A percentile compares a stretch with the other conserved stretches of the same genome.
Conservation (phyloP, 1,140 invertebrate species). For the Eriosoma lanigerum region DNA sequence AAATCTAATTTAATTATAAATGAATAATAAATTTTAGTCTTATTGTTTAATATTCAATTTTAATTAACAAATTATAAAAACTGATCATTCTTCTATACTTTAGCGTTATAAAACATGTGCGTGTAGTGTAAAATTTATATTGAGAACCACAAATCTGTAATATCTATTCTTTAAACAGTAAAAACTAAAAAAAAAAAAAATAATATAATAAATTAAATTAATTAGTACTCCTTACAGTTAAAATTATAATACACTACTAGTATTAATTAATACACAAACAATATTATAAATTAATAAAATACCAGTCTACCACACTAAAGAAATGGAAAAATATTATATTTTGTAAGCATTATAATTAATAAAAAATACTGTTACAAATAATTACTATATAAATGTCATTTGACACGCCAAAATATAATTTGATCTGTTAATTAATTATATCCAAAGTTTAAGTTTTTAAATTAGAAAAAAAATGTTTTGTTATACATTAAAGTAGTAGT, state of each 20-base stretch:
- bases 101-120: constrained; percentile 20
- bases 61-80: constrained; percentile 49
- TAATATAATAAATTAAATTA: constrained; percentile 7
- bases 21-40: constrained; percentile 22
- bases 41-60: constrained; percentile 23
- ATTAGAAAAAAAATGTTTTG: neutral
- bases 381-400: constrained; percentile 2
- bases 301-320: constrained; percentile 26
- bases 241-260: constrained; percentile 30
- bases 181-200: constrained; percentile 24
- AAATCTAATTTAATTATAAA: constrained; percentile 25
- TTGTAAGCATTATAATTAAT: constrained; percentile 30
- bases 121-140: neutral
- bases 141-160: neutral
- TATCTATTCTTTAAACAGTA: constrained; percentile 12
- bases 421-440: constrained; percentile 35
- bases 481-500: neutral
- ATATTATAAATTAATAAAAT: constrained; percentile 46
- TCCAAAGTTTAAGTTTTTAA: neutral
- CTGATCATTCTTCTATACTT: neutral
- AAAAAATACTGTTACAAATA: constrained; percentile 28
- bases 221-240: constrained; percentile 24
- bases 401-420: constrained; percentile 34
- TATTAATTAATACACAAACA: constrained; percentile 19
- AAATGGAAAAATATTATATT: constrained; percentile 28